Evolutionary conservation across 2,113 vertebrate genomes (phyloP).

Genomic region (Crotalus horridus): DNA sequence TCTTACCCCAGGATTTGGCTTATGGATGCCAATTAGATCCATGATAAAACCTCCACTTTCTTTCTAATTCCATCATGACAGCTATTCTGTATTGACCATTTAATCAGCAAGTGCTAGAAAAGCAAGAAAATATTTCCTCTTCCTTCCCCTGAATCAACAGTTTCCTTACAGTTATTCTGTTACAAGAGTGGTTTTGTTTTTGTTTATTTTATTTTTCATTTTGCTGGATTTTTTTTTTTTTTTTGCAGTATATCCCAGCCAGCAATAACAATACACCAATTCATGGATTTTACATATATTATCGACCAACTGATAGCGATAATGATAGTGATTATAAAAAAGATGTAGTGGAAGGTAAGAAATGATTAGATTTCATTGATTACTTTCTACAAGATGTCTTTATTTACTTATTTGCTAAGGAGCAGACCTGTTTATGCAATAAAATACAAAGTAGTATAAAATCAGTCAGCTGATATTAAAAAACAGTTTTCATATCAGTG

Average conservation of each 20-base stretch:
- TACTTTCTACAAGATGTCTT: neutral
- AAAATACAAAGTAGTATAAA: neutral
- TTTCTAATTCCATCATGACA: neutral
- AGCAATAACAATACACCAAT: slow-evolving; percentile 97
- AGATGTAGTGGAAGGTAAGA: slow-evolving; percentile 89
- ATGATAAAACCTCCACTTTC: neutral
- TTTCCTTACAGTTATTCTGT: neutral
- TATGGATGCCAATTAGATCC: neutral
- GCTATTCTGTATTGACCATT: neutral
- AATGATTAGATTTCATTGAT: neutral
- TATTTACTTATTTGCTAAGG: neutral
- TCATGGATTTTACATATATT: slow-evolving; percentile 97
- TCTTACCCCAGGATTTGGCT: neutral
- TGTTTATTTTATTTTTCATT: slow-evolving; percentile 35
- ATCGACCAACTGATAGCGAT: slow-evolving; percentile 96
- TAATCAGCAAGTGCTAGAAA: neutral
- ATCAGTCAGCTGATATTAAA: too few species aligned
- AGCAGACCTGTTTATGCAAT: neutral
- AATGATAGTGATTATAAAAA: slow-evolving; percentile 98
- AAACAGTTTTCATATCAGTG: neutral
- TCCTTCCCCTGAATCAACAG: neutral
- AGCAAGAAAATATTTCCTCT: neutral
- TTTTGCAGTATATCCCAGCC: slow-evolving; percentile 83
- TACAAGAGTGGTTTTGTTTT: neutral
- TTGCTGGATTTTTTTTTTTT: slow-evolving; percentile 10